Evolutionary conservation across 2,888 invertebrate species (phyloP), one percentile per base, ranked within the genome.

Genomic region (Erebia palarica): DNA sequence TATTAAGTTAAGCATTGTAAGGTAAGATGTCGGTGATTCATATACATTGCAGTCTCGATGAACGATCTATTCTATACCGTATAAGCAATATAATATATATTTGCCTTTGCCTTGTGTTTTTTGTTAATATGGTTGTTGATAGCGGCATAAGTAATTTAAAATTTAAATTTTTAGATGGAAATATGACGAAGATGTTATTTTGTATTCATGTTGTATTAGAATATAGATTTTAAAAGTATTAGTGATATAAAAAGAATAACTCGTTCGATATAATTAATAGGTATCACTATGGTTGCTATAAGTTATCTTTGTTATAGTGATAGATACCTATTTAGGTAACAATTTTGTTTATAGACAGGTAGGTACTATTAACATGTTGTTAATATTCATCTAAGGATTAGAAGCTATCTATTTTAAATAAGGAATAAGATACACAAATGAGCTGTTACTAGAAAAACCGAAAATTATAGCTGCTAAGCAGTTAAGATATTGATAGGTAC

Each of bases 51-150:
- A 65, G 64, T 69, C 68, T 69, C 73, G 71, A 72, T 72, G 78
- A 80, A 78, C 78, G 73, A 75, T 75, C 70, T 74, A 61, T 82
- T 76, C 77, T 72, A 75, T 76, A 76, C 70, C 76, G 70, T 80
- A 81, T 80, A 77, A 78, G 76, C 73, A 73, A 76, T 78, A 76
- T 78, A 79, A n/a, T n/a, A n/a, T n/a, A n/a, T n/a, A n/a, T n/a
- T 80, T 78, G 77, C 72, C 75, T 77, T 77, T 75, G 73, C 67
- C 72, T 66, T 66, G 67, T 72, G 72, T 76, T 80, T 75, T 76
- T 76, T 74, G 70, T 75, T 73, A 74, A 73, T 73, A 72, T 73
- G 57, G 70, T 68, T 75, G 73, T 73, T 75, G 73, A 77, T 71
- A 68, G 71, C 67, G 67, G 60, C 67, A 65, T 73, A 49, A 47